Evolutionary conservation across 2,113 vertebrate genomes (phyloP), one percentile per base, ranked within the genome.

Genomic region (Calidris pugnax): DNA sequence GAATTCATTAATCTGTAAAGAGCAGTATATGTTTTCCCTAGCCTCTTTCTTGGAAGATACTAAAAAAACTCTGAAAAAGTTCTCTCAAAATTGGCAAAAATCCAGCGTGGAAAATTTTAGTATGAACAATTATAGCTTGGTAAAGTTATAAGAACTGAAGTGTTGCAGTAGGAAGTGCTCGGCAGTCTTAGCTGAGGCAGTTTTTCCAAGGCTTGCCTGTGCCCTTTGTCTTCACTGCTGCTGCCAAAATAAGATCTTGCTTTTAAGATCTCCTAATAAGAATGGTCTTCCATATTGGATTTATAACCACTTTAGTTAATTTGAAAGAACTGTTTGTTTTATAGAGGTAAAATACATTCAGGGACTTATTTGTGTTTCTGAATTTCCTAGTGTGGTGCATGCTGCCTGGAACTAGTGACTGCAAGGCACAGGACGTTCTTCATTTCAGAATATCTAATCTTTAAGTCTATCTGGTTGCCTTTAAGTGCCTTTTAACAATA

Each of bases 251-350:
- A 59, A 47, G 56, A 50, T 84, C 71, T 82, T 95, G 15, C 55
- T 83, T 41, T 79, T 79, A 73, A 76, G 39, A 76, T 87, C 50
- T 67, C 67, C 33, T 82, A 82, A 96, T 91, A 95, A 96, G 90
- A 91, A 69, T 37, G 28, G 27, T 88, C 79, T 83, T 95, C 39
- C 63, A 55, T 80, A 24, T 86, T 85, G 79, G 77, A 94, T 86
- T 77, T 97, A 86, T 86, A 68, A 63, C 10, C 2, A 26, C 57
- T 82, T 76, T 59, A 80, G 80, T 92, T 87, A 53, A 93, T 94
- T 91, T 77, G 51, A 87, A 91, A 75, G 62, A 76, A 62, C 53
- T 53, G 14, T 28, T 6, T 26, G 81, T 92, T 94, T 93, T 67
- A 60, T 83, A 74, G 85, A 80, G 55, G 30, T 90, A 32, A 80